phyloP scores from a whole-genome alignment of 1,140 invertebrate species.

The Oncopeltus fasciatus region DNA sequence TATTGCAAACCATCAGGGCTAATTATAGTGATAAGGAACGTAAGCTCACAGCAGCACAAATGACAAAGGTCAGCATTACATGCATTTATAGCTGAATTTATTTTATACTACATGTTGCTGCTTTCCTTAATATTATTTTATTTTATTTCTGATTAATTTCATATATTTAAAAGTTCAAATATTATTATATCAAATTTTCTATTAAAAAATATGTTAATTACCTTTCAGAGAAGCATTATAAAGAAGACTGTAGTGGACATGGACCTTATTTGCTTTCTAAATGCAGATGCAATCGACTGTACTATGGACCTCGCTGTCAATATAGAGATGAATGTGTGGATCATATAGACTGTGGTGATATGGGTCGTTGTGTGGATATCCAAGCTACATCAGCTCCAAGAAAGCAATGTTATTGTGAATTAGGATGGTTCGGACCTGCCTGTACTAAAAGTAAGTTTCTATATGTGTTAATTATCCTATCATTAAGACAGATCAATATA shows the following conservation, averaged over 20 bases:
- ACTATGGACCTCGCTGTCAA: conserved; percentile 67
- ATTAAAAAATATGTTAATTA: neutral
- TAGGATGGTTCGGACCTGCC: conserved; percentile 67
- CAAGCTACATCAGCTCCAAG: conserved; percentile 62
- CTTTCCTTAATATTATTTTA: no score
- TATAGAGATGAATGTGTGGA: conserved; percentile 69
- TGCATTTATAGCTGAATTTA: no score
- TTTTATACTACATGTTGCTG: no score
- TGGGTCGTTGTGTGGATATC: conserved; percentile 69
- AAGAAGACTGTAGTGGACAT: conserved; percentile 67
- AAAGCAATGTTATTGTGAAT: conserved; percentile 76
- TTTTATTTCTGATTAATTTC: no score
- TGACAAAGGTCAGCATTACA: no score
- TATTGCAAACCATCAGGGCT: no score
- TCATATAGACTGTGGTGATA: conserved; percentile 66
- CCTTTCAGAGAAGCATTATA: conserved; percentile 46
- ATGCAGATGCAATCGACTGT: conserved; percentile 69
- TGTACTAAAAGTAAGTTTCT: conserved; percentile 55
- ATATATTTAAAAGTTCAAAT: no score
- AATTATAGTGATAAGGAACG: no score
- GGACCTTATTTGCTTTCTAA: conserved; percentile 59
- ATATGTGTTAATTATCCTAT: no score
- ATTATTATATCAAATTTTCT: no score
- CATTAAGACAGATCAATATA: no score
- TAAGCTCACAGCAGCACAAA: no score